Evolutionary conservation across 2,888 invertebrate genomes (phyloP).

Genomic region (Nomada lathburiana): DNA sequence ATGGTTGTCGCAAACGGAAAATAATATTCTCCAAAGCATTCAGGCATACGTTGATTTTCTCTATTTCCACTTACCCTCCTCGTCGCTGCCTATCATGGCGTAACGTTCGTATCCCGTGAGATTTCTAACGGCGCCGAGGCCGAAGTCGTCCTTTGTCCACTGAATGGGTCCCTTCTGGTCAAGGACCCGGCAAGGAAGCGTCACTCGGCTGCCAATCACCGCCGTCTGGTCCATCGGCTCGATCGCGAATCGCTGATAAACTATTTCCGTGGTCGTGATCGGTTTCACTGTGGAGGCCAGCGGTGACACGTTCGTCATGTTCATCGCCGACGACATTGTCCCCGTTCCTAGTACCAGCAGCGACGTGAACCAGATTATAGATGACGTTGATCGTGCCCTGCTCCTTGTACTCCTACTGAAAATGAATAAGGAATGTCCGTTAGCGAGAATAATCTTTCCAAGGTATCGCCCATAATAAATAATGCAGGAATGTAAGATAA

Average conservation of each 20-base stretch:
- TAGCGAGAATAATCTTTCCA: neutral
- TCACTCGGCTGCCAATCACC: slow-evolving; percentile 94
- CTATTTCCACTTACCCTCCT: slow-evolving; percentile 89
- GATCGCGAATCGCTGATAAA: slow-evolving; percentile 93
- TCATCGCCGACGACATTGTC: slow-evolving; percentile 67
- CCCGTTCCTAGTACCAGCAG: slow-evolving; percentile 68
- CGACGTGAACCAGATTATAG: slow-evolving; percentile 73
- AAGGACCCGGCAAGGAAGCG: slow-evolving; percentile 95
- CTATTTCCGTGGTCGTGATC: slow-evolving; percentile 81
- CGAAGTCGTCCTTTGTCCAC: slow-evolving; percentile 99
- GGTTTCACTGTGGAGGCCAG: slow-evolving; percentile 78
- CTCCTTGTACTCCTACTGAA: slow-evolving; percentile 45
- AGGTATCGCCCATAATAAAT: too few species aligned
- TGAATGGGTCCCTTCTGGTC: slow-evolving; percentile 95
- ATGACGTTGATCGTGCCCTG: slow-evolving; percentile 66
- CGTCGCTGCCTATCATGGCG: slow-evolving; percentile 97
- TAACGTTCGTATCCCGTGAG: slow-evolving; percentile 97
- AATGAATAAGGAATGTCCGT: slow-evolving; percentile 1
- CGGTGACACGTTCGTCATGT: slow-evolving; percentile 70
- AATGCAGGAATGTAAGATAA: too few species aligned
- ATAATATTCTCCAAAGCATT: neutral
- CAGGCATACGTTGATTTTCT: neutral
- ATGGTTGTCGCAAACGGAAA: neutral
- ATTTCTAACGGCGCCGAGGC: slow-evolving; percentile 95
- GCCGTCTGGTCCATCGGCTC: slow-evolving; percentile 97